phyloP scores from a whole-genome alignment of 2,888 invertebrate species.

The Dendrolimus pini region DNA sequence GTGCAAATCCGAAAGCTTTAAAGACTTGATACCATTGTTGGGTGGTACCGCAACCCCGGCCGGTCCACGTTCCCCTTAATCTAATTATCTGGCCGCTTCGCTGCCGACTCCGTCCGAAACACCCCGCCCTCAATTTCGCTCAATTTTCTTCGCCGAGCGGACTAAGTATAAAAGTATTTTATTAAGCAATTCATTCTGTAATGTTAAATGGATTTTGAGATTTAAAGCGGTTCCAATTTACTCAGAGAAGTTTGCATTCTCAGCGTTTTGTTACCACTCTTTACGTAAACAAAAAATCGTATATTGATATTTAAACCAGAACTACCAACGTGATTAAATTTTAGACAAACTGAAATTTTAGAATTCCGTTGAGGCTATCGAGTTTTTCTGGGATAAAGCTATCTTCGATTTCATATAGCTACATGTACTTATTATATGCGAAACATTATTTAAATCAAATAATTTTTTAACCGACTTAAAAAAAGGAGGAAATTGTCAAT shows the following conservation, averaged over 20 bases:
- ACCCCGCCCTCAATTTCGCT: conserved; percentile 41
- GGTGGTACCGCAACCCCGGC: conserved; percentile 43
- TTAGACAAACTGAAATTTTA: too few relatives aligned
- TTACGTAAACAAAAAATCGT: background rate
- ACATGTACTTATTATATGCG: too few relatives aligned
- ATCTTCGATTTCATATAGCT: too few relatives aligned
- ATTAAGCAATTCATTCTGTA: conserved; percentile 45
- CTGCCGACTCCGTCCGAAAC: conserved; percentile 48
- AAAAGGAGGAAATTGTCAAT: too few relatives aligned
- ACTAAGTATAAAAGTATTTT: conserved; percentile 54
- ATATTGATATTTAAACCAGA: background rate
- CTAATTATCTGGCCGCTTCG: conserved; percentile 69
- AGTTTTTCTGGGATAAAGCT: too few relatives aligned
- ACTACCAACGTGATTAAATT: background rate
- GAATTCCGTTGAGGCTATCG: too few relatives aligned
- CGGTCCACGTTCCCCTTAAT: conserved; percentile 60
- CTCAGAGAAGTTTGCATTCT: conserved; percentile 7
- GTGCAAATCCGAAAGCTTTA: conserved; percentile 50
- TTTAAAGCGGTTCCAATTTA: conserved; percentile 34
- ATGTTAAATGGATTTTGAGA: conserved; percentile 37
- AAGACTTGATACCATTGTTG: conserved; percentile 56
- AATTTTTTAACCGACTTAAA: too few relatives aligned
- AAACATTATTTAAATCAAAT: too few relatives aligned
- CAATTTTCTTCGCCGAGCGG: conserved; percentile 43
- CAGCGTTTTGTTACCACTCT: background rate